Conservation (phyloP, 2,797 vertebrate genomes). For the Peromyscus nudipes region DNA sequence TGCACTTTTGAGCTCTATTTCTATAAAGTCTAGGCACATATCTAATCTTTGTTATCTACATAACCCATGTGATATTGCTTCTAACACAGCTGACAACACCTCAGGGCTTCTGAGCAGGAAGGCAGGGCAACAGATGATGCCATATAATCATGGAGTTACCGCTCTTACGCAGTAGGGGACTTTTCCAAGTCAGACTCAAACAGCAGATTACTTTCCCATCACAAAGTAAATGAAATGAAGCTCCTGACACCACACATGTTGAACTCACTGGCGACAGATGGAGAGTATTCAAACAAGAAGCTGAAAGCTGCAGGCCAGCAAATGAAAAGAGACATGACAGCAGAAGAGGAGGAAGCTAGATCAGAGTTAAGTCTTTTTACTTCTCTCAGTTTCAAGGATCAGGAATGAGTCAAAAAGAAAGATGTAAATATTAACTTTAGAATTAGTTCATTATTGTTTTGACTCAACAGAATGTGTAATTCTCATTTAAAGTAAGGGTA, state of each 20-base stretch:
- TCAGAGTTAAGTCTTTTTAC: background rate
- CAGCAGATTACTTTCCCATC: constrained; percentile 67
- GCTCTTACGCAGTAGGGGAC: background rate
- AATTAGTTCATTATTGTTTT: background rate
- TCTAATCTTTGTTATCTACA: background rate
- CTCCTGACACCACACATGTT: background rate
- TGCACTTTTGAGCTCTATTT: constrained; percentile 19
- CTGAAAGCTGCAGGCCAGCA: background rate
- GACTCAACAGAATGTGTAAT: background rate
- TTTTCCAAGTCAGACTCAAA: constrained; percentile 55
- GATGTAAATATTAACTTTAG: constrained; percentile 13
- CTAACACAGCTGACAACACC: background rate
- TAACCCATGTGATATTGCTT: background rate
- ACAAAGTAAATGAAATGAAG: constrained; percentile 63
- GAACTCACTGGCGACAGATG: constrained; percentile 12
- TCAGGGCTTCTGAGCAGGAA: background rate
- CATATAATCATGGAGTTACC: background rate
- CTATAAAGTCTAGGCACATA: background rate
- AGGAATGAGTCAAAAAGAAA: background rate
- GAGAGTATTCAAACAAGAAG: background rate
- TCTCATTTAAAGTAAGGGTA: constrained; percentile 38
- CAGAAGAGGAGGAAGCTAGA: background rate
- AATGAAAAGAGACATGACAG: background rate
- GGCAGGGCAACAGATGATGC: background rate
- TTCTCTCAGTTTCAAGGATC: constrained; percentile 3